A percentile compares a stretch with the other conserved stretches of the same genome.
Conservation (phyloP, 1,140 invertebrate genomes). For the Mesaphorura yosii region DNA sequence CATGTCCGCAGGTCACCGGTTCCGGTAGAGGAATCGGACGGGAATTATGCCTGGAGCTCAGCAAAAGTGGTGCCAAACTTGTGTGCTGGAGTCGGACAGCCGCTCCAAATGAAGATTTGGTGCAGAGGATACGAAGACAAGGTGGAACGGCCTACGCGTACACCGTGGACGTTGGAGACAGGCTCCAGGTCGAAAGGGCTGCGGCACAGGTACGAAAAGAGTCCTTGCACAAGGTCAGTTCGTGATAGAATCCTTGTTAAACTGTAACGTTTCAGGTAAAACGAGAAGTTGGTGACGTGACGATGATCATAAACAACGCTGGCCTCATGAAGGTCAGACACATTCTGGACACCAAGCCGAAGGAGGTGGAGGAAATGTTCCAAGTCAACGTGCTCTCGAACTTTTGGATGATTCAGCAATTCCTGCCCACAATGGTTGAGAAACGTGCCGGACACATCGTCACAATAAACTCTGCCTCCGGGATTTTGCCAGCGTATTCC, state of each 20-base stretch:
- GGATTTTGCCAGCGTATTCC: constrained; percentile 24
- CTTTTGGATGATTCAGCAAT: constrained; percentile 25
- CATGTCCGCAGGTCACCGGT: constrained; percentile 9
- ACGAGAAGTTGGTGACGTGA: constrained; percentile 28
- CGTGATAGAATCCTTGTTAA: neutral
- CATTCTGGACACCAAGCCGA: constrained; percentile 19
- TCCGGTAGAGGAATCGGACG: constrained; percentile 23
- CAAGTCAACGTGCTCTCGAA: constrained; percentile 28
- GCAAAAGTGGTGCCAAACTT: constrained; percentile 14
- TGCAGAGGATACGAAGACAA: constrained; percentile 11
- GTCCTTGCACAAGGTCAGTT: too few relatives aligned
- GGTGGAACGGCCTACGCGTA: constrained; percentile 26
- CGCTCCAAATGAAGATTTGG: constrained; percentile 26
- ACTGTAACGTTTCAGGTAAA: constrained; percentile 18
- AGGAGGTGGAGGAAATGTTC: constrained; percentile 27
- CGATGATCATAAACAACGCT: constrained; percentile 31
- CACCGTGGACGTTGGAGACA: constrained; percentile 27
- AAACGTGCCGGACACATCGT: constrained; percentile 21
- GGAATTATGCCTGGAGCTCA: constrained; percentile 16
- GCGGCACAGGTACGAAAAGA: constrained; percentile 14
- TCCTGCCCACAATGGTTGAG: constrained; percentile 25
- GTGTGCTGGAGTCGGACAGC: constrained; percentile 29
- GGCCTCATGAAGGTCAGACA: constrained; percentile 22
- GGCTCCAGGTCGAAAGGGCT: constrained; percentile 20
- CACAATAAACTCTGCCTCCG: constrained; percentile 27